Conservation (phyloP, 1,140 invertebrate species). For the Watersipora subatra region DNA sequence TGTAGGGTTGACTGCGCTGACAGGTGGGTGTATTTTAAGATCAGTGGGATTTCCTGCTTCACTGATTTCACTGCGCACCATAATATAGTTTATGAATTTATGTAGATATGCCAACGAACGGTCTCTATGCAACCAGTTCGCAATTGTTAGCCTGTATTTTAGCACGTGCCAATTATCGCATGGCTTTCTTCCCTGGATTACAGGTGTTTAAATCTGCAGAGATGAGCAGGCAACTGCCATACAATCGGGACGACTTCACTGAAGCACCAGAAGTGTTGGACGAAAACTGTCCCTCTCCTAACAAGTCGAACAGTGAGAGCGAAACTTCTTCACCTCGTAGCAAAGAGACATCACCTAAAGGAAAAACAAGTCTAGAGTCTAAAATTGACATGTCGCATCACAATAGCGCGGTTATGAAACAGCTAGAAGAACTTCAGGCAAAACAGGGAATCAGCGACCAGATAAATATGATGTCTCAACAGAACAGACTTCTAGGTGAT, state of each 20-base stretch:
- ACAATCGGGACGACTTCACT: neutral
- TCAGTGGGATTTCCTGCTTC: too few species aligned
- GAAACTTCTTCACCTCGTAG: neutral
- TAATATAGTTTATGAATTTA: too few species aligned
- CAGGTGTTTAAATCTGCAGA: conserved; percentile 15
- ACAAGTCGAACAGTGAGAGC: neutral
- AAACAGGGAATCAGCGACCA: neutral
- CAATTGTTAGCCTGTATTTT: too few species aligned
- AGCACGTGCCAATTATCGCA: too few species aligned
- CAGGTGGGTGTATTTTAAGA: too few species aligned
- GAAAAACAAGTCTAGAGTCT: neutral
- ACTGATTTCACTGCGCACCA: too few species aligned
- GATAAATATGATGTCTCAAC: neutral
- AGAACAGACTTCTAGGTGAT: neutral
- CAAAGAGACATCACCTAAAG: neutral
- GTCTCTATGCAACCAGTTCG: too few species aligned
- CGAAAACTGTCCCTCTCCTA: neutral
- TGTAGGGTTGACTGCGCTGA: too few species aligned
- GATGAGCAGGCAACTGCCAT: neutral
- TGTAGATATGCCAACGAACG: too few species aligned
- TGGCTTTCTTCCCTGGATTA: too few species aligned
- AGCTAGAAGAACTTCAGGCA: neutral
- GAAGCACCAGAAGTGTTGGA: neutral
- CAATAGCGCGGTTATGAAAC: neutral
- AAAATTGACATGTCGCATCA: neutral